A percentile compares a stretch with the other conserved stretches of the same genome.
Conservation (phyloP, 2,797 vertebrate genomes). For the Fistularia commersonii region DNA sequence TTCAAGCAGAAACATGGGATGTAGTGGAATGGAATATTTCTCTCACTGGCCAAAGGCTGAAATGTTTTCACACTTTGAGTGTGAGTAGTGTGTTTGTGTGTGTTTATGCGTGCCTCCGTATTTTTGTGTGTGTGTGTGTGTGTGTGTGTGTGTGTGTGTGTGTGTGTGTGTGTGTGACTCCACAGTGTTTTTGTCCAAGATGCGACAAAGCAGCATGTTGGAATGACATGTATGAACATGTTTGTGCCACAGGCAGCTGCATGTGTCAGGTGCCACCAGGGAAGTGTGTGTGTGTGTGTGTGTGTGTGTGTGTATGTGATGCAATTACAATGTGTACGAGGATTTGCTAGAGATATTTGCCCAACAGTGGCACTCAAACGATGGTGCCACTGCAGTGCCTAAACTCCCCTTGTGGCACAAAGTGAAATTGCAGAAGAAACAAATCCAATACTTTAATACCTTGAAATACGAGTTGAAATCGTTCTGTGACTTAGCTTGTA, state of each 20-base stretch:
- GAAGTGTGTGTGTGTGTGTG: constrained; percentile 26
- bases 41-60: too few species aligned
- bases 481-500: too few species aligned
- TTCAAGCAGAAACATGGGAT: too few species aligned
- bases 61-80: too few species aligned
- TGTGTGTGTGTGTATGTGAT: background rate
- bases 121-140: constrained; percentile 3
- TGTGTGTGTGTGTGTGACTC: background rate
- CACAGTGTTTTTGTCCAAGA: constrained; percentile 20
- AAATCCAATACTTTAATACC: too few species aligned
- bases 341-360: background rate
- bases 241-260: constrained; percentile 57
- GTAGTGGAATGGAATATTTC: too few species aligned
- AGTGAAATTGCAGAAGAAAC: too few species aligned
- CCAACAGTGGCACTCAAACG: too few species aligned
- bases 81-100: constrained; percentile 3
- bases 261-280: constrained; percentile 56
- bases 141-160: constrained; percentile 8
- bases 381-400: too few species aligned
- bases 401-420: too few species aligned
- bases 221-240: constrained; percentile 70
- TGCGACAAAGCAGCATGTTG: constrained; percentile 57
- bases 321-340: background rate
- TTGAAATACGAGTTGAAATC: too few species aligned
- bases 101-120: too few species aligned